Conservation (phyloP, 2,888 invertebrate species). For the Glomeris marginata region DNA sequence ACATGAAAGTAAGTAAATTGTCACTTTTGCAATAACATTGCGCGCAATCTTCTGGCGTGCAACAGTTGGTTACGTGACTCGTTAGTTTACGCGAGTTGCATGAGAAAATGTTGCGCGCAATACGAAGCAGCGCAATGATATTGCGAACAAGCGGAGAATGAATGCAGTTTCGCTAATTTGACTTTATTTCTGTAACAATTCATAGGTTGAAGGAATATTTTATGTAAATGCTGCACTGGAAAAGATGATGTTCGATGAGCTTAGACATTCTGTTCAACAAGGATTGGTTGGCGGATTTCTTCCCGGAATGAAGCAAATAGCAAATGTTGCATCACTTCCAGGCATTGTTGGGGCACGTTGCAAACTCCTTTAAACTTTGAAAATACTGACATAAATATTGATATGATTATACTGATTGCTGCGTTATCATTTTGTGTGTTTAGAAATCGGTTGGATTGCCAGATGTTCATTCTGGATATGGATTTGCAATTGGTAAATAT, state of each 20-base stretch:
- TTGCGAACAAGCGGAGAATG: too few species aligned
- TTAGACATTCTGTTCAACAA: slow-evolving; percentile 74
- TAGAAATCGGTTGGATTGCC: slow-evolving; percentile 77
- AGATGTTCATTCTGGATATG: slow-evolving; percentile 96
- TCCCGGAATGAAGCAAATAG: slow-evolving; percentile 97
- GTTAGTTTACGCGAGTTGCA: too few species aligned
- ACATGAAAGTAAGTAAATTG: slow-evolving; percentile 62
- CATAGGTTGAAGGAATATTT: slow-evolving; percentile 64
- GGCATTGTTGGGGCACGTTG: slow-evolving; percentile 66
- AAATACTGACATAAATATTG: background rate
- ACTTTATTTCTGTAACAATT: background rate
- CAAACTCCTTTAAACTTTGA: background rate
- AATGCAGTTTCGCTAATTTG: too few species aligned
- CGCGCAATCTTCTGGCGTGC: too few species aligned
- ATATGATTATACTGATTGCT: background rate
- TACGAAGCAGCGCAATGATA: too few species aligned
- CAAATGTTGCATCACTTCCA: slow-evolving; percentile 95
- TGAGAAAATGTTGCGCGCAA: too few species aligned
- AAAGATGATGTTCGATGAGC: slow-evolving; percentile 91
- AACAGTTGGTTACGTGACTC: too few species aligned
- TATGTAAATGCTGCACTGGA: slow-evolving; percentile 88
- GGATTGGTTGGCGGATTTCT: slow-evolving; percentile 89
- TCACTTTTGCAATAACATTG: too few species aligned
- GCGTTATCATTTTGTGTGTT: slow-evolving; percentile 17
- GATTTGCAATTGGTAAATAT: slow-evolving; percentile 82